Evolutionary conservation across 2,888 invertebrate genomes (phyloP).

Genomic region (Leptinotarsa juncta): DNA sequence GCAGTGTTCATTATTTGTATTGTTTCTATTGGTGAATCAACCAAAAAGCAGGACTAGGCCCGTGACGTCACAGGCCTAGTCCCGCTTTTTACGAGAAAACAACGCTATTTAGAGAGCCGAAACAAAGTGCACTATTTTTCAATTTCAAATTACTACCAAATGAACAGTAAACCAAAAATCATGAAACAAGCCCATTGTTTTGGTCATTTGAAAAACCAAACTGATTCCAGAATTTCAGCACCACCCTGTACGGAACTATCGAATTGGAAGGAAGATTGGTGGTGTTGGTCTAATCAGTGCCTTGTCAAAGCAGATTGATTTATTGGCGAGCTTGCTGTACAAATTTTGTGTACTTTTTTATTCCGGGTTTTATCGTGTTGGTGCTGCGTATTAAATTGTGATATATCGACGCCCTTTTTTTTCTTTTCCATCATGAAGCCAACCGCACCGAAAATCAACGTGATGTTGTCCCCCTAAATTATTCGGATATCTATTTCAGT

Average conservation of each 20-base stretch:
- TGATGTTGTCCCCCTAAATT: conserved; percentile 13
- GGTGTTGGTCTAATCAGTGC: conserved; percentile 23
- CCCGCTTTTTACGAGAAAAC: too few species aligned
- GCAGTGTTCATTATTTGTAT: too few species aligned
- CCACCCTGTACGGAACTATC: conserved; percentile 16
- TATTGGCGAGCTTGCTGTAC: conserved; percentile 13
- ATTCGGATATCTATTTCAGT: neutral
- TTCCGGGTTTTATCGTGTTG: conserved; percentile 25
- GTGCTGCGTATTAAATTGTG: conserved; percentile 20
- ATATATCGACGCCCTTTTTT: conserved; percentile 22
- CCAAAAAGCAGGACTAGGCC: too few species aligned
- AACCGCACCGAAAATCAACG: conserved; percentile 3
- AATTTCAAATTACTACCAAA: too few species aligned
- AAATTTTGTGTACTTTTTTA: conserved; percentile 20
- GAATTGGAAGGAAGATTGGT: conserved; percentile 9
- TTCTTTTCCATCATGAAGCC: conserved; percentile 10
- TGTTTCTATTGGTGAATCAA: too few species aligned
- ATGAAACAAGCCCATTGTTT: too few species aligned
- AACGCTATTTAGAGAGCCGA: too few species aligned
- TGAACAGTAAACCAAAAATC: too few species aligned
- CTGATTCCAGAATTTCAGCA: neutral
- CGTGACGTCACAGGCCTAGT: too few species aligned
- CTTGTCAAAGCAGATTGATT: conserved; percentile 22
- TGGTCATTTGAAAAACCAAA: too few species aligned
- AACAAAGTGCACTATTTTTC: too few species aligned